Conservation (phyloP, 2,113 vertebrate genomes). For the Gobio gobio region DNA sequence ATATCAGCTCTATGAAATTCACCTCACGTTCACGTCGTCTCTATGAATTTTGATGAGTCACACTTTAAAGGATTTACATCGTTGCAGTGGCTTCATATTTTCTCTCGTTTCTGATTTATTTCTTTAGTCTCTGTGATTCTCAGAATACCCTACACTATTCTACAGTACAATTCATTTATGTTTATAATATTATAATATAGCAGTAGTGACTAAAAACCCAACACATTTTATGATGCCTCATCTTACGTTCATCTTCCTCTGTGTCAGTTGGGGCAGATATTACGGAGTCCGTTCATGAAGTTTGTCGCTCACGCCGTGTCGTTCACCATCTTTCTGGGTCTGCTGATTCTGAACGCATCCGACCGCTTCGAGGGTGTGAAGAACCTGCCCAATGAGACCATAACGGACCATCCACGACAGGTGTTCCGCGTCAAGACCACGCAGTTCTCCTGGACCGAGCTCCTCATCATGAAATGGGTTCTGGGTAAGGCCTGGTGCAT, state of each 20-base stretch:
- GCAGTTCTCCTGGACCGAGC: slow-evolving; percentile 96
- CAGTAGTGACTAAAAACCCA: too few relatives aligned
- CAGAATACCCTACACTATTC: too few relatives aligned
- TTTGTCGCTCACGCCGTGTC: slow-evolving; percentile 97
- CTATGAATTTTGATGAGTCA: neutral
- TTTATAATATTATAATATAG: neutral
- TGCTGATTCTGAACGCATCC: slow-evolving; percentile 91
- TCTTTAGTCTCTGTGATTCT: too few relatives aligned
- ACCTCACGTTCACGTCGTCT: neutral
- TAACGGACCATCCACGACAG: slow-evolving; percentile 93
- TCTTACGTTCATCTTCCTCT: slow-evolving; percentile 13
- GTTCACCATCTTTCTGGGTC: slow-evolving; percentile 92
- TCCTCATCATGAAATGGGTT: slow-evolving; percentile 99
- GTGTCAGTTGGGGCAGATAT: slow-evolving; percentile 87
- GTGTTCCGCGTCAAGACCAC: slow-evolving; percentile 97
- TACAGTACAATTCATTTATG: neutral
- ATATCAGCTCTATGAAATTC: neutral
- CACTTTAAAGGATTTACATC: neutral
- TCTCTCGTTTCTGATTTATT: too few relatives aligned
- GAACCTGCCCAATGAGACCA: slow-evolving; percentile 94
- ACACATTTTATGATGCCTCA: too few relatives aligned
- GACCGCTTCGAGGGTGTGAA: slow-evolving; percentile 96
- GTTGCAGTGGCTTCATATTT: too few relatives aligned
- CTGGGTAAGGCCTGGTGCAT: slow-evolving; percentile 81
- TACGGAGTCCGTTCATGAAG: slow-evolving; percentile 98